Base-by-base conservation (phyloP, 2,797 vertebrate species). In the Alosa sapidissima region DNA sequence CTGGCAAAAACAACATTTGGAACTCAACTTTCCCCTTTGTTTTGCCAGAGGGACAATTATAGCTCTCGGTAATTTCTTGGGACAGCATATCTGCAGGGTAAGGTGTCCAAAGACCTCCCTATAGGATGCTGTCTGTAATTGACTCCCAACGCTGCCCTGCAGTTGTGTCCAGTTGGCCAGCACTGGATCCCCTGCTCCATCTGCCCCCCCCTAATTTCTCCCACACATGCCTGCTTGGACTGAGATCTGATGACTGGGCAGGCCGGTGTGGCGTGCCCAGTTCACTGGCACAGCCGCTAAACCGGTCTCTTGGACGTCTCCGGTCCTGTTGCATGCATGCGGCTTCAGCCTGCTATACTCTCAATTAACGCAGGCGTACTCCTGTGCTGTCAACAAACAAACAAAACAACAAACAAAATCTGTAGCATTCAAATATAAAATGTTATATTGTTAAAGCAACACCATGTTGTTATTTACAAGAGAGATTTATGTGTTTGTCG, bases 211-310 rank as follows among this genome's bases (percentile, higher is more conserved):
- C 36, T 33, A 4, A 24, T 65, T 28, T 36, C 65, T 72, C 41
- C 41, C 72, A 78, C 72, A 78, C 36, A 78, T 78, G 72, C 16
- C 72, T 78, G 41, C 41, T 78, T 78, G 72, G 72, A 78, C 72
- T 19, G 72, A 47, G 72, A 78, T 78, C 72, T 78, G 72, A 78
- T 78, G 72, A 78, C 72, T 78, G 72, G 68, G 72, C 19, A 78
- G 72, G 41, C 72, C 19, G 16, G 41, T 78, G 72, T 14, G 5
- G 41, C 1, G 16, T 78, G 72, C 41, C 72, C 41, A 78, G 16
- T 47, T 78, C 19, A n/a, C 72, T 78, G 68, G 68, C 68, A 36
- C 62, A 7, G 68, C 0, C 36, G 2, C 33, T 19, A 47, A 78
- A 21, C 72, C 36, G 2, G 41, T 45, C 72, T 9, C 72, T 36